These are phyloP conservation scores for Metopia argyrocephala DNA, from an alignment of 2,888 invertebrate species.

Conservation along the genomic window DNA sequence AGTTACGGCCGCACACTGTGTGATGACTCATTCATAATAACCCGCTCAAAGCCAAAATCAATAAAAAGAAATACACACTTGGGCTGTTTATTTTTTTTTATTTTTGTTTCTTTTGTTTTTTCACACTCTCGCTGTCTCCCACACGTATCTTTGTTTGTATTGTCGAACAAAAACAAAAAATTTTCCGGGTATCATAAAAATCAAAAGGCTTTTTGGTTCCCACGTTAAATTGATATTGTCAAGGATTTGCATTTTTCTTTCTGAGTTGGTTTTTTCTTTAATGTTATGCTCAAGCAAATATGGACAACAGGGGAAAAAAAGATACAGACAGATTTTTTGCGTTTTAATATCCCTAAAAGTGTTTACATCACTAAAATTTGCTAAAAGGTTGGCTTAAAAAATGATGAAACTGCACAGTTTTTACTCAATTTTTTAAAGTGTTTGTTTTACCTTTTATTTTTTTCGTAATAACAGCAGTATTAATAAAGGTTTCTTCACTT, in stretches of 20 bases:
- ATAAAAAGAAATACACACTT: conserved; percentile 16
- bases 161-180: neutral
- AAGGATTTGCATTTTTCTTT: neutral
- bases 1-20: neutral
- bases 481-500: too few relatives aligned
- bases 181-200: too few relatives aligned
- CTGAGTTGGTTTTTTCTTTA: neutral
- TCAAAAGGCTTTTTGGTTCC: neutral
- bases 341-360: too few relatives aligned
- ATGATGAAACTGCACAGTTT: too few relatives aligned
- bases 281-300: neutral
- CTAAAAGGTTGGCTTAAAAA: too few relatives aligned
- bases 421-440: too few relatives aligned
- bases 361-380: too few relatives aligned
- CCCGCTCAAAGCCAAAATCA: conserved; percentile 47
- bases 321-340: too few relatives aligned
- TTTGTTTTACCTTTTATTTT: too few relatives aligned
- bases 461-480: too few relatives aligned
- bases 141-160: neutral
- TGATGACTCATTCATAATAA: conserved; percentile 34
- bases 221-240: neutral
- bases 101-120: neutral
- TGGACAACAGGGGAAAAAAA: too few relatives aligned
- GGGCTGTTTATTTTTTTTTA: neutral
- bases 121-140: neutral